phyloP scores from a whole-genome alignment of 2,113 vertebrate species.

The Ivindomyrus marchei region DNA sequence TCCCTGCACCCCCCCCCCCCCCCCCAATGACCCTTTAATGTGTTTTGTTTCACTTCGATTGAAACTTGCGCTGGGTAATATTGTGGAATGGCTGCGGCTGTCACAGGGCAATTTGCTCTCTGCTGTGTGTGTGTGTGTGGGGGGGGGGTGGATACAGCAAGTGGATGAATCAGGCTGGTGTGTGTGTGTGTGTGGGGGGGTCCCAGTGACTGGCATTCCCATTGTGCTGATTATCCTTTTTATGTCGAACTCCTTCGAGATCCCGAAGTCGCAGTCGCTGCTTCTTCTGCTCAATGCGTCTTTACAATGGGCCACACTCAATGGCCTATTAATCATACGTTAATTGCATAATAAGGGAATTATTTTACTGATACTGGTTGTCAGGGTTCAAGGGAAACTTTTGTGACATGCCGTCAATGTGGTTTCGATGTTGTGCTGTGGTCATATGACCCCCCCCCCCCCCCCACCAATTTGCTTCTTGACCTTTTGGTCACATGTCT shows the following conservation, averaged over 20 bases:
- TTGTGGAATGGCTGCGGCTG: conserved; percentile 25
- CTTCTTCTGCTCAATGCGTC: background rate
- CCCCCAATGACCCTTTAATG: conserved; percentile 19
- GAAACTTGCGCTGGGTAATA: conserved; percentile 18
- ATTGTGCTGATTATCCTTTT: background rate
- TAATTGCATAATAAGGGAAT: background rate
- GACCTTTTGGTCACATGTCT: background rate
- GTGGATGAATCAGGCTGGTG: background rate
- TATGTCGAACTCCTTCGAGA: background rate
- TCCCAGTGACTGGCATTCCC: background rate
- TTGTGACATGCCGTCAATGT: background rate
- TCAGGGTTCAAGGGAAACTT: background rate
- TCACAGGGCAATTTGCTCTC: conserved; percentile 24
- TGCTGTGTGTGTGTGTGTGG: background rate
- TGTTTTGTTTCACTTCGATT: conserved; percentile 31
- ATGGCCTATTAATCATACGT: conserved; percentile 1
- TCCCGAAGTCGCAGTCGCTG: background rate
- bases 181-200: background rate
- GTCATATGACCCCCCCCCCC: background rate
- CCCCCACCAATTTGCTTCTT: background rate
- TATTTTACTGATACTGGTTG: background rate
- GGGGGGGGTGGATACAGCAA: background rate
- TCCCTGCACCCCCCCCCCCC: conserved; percentile 23
- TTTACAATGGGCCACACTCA: background rate
- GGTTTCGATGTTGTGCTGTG: background rate